A percentile compares a stretch with the other conserved stretches of the same genome.
Conservation (phyloP, 2,888 invertebrate genomes). For the Myopa tessellatipennis region DNA sequence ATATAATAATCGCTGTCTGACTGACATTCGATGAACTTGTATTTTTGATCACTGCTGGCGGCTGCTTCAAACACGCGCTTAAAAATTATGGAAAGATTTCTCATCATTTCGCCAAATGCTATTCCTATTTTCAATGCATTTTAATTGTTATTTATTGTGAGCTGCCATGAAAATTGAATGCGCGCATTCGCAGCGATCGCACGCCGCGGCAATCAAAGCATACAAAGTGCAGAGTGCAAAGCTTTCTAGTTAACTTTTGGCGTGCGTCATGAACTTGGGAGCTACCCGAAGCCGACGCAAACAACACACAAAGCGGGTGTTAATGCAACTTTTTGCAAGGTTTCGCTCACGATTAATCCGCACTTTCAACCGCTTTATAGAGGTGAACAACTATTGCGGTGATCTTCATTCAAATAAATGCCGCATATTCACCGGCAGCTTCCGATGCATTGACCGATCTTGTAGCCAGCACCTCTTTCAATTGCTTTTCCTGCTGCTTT, state of each 20-base stretch:
- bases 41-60: background rate
- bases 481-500: too few relatives aligned
- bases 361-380: too few relatives aligned
- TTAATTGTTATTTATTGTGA: too few relatives aligned
- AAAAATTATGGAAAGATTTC: background rate
- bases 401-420: too few relatives aligned
- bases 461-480: too few relatives aligned
- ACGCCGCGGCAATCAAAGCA: background rate
- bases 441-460: too few relatives aligned
- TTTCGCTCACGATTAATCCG: too few relatives aligned
- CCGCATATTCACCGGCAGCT: too few relatives aligned
- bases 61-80: background rate
- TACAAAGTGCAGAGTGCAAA: background rate
- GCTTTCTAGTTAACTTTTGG: constrained; percentile 15
- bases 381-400: too few relatives aligned
- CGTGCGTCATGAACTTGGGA: background rate
- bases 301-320: background rate
- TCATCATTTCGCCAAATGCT: constrained; percentile 12
- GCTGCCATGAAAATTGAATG: background rate
- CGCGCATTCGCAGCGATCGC: background rate
- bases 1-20: background rate
- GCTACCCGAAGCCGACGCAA: background rate
- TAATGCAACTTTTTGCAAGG: background rate
- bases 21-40: background rate
- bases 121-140: background rate